Percentiles rank a stretch among this genome's conserved stretches.
Conservation (phyloP, 1,140 invertebrate species). For the Bombus balteatus region DNA sequence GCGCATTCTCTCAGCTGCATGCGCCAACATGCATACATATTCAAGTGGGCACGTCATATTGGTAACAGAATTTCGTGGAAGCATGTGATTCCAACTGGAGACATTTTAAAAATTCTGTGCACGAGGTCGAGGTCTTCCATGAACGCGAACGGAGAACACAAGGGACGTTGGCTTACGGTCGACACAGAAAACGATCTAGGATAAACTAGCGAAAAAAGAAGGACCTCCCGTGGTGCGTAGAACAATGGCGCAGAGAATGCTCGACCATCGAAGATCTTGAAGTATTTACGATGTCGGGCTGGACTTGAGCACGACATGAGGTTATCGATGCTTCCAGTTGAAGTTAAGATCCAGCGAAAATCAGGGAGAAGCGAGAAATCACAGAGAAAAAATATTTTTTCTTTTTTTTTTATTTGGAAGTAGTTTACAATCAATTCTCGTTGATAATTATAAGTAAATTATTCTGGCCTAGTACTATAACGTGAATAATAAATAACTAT, state of each 20-base stretch:
- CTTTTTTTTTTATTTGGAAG: too few relatives aligned
- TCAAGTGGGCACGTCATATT: constrained; percentile 18
- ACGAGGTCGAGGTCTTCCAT: constrained; percentile 26
- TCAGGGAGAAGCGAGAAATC: not conserved
- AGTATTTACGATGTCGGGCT: constrained; percentile 50
- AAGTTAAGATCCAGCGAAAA: not conserved
- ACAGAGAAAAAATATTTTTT: not conserved
- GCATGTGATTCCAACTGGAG: not conserved
- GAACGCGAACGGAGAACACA: constrained; percentile 5
- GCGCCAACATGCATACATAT: constrained; percentile 9
- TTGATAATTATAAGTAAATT: too few relatives aligned
- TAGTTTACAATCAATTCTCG: too few relatives aligned
- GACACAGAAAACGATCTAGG: constrained; percentile 40
- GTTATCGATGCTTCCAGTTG: constrained; percentile 8
- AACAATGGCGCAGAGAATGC: constrained; percentile 45
- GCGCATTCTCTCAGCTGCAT: not conserved
- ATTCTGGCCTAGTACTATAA: too few relatives aligned
- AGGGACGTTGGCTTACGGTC: constrained; percentile 13
- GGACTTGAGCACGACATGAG: constrained; percentile 17
- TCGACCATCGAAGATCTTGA: constrained; percentile 43
- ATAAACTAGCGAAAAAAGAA: constrained; percentile 55
- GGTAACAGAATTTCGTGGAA: constrained; percentile 27
- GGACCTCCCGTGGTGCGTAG: constrained; percentile 49
- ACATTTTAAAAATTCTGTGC: constrained; percentile 30
- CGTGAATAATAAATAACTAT: too few relatives aligned